Base-by-base conservation (phyloP, 2,888 invertebrate species). In the Ochropleura leucogaster region DNA sequence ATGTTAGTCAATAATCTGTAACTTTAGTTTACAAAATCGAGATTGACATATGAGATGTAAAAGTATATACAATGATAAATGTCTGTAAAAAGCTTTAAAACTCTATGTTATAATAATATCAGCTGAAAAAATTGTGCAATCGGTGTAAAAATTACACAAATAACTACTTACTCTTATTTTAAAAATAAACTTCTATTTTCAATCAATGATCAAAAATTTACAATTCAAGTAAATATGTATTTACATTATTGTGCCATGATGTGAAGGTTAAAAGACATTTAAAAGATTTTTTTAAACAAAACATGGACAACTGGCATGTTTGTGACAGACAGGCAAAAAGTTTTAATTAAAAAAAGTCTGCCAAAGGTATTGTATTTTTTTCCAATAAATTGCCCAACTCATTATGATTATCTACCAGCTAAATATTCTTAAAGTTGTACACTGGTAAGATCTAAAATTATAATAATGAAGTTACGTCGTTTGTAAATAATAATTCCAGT, bases 11-110 rank as follows among this genome's bases (percentile, higher is more conserved):
- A 76, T 78, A 72, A 79, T 84, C 64, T 86, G 86, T 75, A 82
- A 78, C 46, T 64, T 60, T 72, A 85, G 84, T 88, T 91, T 91
- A 92, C 89, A 91, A 93, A 93, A 90, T 89, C 68, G 83, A 90
- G 82, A 86, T 77, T 78, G 83, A 89, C 88, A 88, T 88, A 89
- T 74, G 87, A 86, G 79, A 89, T 89, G 85, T 80, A 68, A 57
- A 85, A 68, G 40, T 90, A 89, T 89, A 77, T 89, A 89, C 87
- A 88, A 85, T 85, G 85, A 78, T 77, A 75, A 30, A 72, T 84
- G 83, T 82, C 74, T 84, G 85, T 88, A 89, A 87, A 90, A 88
- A 90, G 87, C 90, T 81, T 87, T 84, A 81, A 74, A 84, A 83
- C 77, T 68, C 80, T 85, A 81, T 74, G 72, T 59, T 53, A 63